These are phyloP conservation scores for Antidorcas marsupialis DNA, from an alignment of 2,113 vertebrate genomes.

Conservation along the genomic window DNA sequence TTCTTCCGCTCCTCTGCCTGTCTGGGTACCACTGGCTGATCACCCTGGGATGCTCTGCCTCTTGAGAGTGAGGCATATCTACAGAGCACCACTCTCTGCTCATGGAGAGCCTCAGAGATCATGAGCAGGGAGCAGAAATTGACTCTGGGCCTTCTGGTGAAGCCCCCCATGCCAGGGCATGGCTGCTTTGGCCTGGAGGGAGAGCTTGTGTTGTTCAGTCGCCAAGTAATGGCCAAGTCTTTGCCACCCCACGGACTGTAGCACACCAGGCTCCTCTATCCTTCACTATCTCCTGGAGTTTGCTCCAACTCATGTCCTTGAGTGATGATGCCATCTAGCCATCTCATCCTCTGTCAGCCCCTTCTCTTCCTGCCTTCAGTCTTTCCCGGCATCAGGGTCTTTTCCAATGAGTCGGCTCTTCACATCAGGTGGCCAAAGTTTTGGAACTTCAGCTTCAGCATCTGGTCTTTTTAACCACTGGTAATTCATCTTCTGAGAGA, in stretches of 20 bases:
- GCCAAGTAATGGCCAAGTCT: background rate
- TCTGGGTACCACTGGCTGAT: too few relatives aligned
- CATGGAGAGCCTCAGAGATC: rapidly evolving
- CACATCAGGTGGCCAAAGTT: background rate
- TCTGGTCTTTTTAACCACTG: background rate
- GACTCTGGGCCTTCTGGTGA: background rate
- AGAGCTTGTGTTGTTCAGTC: background rate
- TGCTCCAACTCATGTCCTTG: background rate
- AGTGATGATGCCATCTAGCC: background rate
- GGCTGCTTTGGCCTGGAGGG: too few relatives aligned
- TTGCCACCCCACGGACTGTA: background rate
- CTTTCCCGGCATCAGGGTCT: background rate
- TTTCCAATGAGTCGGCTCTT: background rate
- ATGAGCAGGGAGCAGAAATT: background rate
- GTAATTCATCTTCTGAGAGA: background rate
- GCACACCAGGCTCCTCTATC: background rate
- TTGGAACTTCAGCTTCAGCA: background rate
- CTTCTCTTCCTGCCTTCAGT: background rate
- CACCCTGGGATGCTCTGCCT: rapidly evolving
- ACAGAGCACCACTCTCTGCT: rapidly evolving
- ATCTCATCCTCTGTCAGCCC: background rate
- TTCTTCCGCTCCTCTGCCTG: background rate
- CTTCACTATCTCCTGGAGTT: background rate
- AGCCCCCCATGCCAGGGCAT: background rate
- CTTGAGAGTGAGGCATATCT: background rate